Evolutionary conservation across 2,113 vertebrate genomes (phyloP), one percentile per base, ranked within the genome.

Genomic region (Empidonax alnorum): DNA sequence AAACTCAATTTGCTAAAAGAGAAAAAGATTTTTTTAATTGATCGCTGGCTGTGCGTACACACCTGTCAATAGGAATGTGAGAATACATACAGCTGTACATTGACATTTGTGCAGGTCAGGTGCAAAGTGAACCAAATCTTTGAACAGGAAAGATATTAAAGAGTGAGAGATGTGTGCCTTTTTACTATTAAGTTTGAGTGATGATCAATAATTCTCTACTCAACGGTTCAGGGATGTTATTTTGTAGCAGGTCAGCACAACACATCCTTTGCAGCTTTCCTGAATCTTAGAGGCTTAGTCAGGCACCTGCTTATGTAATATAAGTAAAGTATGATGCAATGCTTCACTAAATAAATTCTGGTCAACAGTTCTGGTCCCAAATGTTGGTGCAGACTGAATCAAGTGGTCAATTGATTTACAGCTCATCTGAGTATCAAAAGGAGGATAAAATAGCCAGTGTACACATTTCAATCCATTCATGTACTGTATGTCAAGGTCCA

Each of bases 121-220:
- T 81, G 59, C 72, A 95, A 95, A 94, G 81, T 76, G 55, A 94
- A 84, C 68, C 28, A 86, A 71, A 78, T 68, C 56, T 84, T 84
- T 77, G 50, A 93, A 59, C 41, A 63, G 63, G 59, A 69, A 80
- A 69, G 63, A 61, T 81, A 91, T 74, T 82, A 62, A 63, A 69
- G 30, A 78, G 59, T 73, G 73, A 90, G 76, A 92, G 63, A 62
- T 77, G 15, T 84, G 72, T 76, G 55, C 24, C 59, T 80, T 93
- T 86, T 77, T 58, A 83, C 55, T 84, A 39, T 88, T 77, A 86
- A 80, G 79, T 69, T 30, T 90, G 77, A 49, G 25, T 67, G 80
- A 62, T 67, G 63, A 92, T 95, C 86, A 67, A 71, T 82, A 79
- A 63, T 87, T 50, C 58, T 87, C 35, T 82, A 15, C 37, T 86